Evolutionary conservation across 2,888 invertebrate species (phyloP), one percentile per base, ranked within the genome.

Genomic region (Macroteleia sp.): DNA sequence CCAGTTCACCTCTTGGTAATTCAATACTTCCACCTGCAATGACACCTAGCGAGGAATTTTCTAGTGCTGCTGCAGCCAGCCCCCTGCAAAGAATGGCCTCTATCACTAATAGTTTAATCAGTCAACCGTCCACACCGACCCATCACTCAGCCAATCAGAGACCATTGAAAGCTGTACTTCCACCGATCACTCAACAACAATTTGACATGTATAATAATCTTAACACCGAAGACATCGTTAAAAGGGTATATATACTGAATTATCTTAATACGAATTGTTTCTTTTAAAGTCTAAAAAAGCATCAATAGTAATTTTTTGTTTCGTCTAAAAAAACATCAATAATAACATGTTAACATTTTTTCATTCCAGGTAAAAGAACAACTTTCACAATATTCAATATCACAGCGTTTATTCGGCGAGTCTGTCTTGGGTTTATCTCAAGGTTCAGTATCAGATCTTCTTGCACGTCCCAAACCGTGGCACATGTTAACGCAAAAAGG

Each of bases 401-500:
- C 99, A 86, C 99, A 99, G 92, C 94, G 99, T 82, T 93, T 99
- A 50, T 99, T 99, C 89, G 99, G 99, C 6, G 99, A 99, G 91
- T 97, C 97, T 1, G 99, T 99, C n/a, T 93, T 99, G 71, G 98
- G 98, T 0, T 92, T 98, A 57, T 98, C 98, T 1, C 98, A 98
- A 91, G 99, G 99, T 32, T 98, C 98, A 3, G 99, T 99, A 0
- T 99, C 98, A 46, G 99, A 99, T 92, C 93, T 99, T 39, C 93
- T 99, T 79, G 99, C 99, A 19, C 93, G 99, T 56, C 99, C 99
- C 30, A 99, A 99, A 91, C 98, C 99, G 0, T 99, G 99, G 99
- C 97, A 98, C 90, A 98, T 99, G 98, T 93, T 99, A 52, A 99
- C 99, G 10, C 97, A 97, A 89, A 98, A 98, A 91, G 98, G 98